Percentiles rank a stretch among this genome's conserved stretches.
These are phyloP conservation scores for Harpagus bidentatus DNA, from an alignment of 2,113 vertebrate genomes.

Conservation along the genomic window DNA sequence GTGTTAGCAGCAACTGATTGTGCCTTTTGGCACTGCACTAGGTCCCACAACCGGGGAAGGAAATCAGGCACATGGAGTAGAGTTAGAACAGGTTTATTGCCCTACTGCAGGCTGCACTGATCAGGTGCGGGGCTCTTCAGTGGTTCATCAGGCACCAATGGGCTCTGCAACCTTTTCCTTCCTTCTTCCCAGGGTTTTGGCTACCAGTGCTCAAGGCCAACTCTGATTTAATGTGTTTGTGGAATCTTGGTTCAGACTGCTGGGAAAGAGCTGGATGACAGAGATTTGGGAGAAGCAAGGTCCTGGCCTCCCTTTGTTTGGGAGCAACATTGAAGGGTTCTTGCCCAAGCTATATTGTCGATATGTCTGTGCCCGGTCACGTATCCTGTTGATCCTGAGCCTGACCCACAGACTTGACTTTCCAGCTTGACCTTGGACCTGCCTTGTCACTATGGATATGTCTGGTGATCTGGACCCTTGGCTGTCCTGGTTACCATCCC, in stretches of 20 bases:
- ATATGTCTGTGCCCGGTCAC: not conserved
- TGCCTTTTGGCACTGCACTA: not conserved
- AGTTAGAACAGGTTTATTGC: not conserved
- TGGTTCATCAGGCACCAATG: not conserved
- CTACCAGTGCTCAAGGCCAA: not conserved
- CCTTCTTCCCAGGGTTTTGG: not conserved
- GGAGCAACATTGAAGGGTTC: not conserved
- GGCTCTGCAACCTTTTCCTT: not conserved
- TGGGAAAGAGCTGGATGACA: not conserved
- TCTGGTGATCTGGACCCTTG: not conserved
- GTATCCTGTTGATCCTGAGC: not conserved
- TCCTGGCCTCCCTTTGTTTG: not conserved
- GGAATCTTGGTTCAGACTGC: not conserved
- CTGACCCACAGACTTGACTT: not conserved
- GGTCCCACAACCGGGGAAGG: not conserved
- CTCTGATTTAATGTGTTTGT: not conserved
- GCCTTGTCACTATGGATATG: not conserved
- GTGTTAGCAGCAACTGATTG: not conserved
- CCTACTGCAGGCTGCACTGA: too few species aligned
- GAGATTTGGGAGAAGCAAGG: not conserved
- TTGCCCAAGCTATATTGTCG: fast-evolving
- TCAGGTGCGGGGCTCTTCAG: not conserved
- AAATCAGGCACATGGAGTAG: fast-evolving
- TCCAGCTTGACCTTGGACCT: not conserved
- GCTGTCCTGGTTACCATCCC: not conserved